These are phyloP conservation scores for Pangasius krempfi DNA, from an alignment of 2,797 vertebrate species.

Conservation along the genomic window DNA sequence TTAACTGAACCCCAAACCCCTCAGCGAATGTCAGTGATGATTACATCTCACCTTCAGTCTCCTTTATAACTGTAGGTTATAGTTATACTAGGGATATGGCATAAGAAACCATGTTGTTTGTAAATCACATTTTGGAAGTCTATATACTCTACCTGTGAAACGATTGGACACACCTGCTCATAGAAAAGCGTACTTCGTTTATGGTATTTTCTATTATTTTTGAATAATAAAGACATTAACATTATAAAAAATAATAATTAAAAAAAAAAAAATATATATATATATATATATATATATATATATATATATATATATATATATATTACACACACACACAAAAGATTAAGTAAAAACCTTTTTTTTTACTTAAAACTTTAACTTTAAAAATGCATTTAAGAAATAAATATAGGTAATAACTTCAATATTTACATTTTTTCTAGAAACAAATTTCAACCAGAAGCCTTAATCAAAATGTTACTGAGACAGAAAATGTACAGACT, in stretches of 20 bases:
- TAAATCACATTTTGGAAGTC: not conserved
- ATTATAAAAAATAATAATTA: not conserved
- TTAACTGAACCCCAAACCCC: conserved; percentile 55
- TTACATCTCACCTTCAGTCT: not conserved
- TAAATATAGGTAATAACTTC: not conserved
- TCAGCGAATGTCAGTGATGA: not conserved
- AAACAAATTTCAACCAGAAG: not conserved
- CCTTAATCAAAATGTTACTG: not conserved
- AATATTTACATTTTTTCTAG: not conserved
- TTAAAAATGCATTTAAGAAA: not conserved
- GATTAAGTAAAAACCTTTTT: not conserved
- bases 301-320: too few species aligned
- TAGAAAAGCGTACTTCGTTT: not conserved
- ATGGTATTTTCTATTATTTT: not conserved
- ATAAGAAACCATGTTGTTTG: not conserved
- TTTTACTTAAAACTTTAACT: not conserved
- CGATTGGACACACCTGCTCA: not conserved
- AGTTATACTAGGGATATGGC: not conserved
- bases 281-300: too few species aligned
- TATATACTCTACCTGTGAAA: too few species aligned
- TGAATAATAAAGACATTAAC: not conserved
- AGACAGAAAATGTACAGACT: not conserved
- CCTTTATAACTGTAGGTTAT: not conserved
- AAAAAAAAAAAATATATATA: too few species aligned
- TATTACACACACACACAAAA: not conserved